Evolutionary conservation across 2,888 invertebrate genomes (phyloP), one percentile per base, ranked within the genome.

Genomic region (Ormyrus nitidulus): DNA sequence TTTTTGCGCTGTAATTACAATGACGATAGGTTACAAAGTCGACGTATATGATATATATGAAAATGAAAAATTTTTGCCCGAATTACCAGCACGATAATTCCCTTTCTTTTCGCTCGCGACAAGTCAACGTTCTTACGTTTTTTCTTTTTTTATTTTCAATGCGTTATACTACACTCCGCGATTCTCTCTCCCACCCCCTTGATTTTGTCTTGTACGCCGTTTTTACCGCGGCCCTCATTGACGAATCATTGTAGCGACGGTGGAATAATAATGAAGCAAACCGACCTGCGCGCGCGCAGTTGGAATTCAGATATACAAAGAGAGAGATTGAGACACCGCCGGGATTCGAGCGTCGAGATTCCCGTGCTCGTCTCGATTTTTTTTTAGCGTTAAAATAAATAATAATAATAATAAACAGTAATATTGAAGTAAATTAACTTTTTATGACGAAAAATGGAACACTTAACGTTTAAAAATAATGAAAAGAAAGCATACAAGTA

Each of bases 81-180:
- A 74, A 77, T 69, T 70, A 70, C 54, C 76, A 56, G 13, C 75
- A 75, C 44, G 76, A 72, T 68, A 56, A 76, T 80, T 66, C 48
- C 46, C 48, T 44, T 61, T 61, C 1, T 9, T 9, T 13, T 51
- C 13, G 34, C 13, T 13, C 7, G 34, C 34, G 6, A 46, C 48
- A 34, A 71, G 54, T 61, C 61, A n/a, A 69, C 13, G 49, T 58
- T 66, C 58, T 34, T 59, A 5, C 48, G 4, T 49, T 51, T 13
- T 56, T 70, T 44, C n/a, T 49, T 59, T 58, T 74, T 58, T 54
- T 34, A 19, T 48, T 48, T 72, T 68, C 34, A 34, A 65, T 61
- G 6, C 8, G 10, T 46, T 1, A 34, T 1, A 34, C 34, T 62
- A 34, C 34, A 34, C 34, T 0, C 34, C 34, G 3, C 34, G 34